phyloP scores from a whole-genome alignment of 2,888 invertebrate species.

The Mesochorus sp. region DNA sequence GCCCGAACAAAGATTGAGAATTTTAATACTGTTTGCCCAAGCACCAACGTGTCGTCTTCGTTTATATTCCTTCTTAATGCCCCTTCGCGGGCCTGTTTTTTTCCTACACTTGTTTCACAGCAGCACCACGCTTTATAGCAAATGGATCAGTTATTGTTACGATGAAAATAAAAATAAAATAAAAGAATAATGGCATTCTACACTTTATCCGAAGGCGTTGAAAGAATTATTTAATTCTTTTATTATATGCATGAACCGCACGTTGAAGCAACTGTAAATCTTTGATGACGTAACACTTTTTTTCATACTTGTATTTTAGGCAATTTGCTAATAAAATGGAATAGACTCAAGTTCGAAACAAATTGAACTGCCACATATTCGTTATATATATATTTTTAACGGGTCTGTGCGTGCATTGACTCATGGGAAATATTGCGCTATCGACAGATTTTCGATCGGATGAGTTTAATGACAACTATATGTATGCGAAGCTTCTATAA shows the following conservation, averaged over 20 bases:
- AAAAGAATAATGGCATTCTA: no score
- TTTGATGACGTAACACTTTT: no score
- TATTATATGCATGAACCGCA: no score
- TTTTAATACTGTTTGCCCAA: slow-evolving; percentile 74
- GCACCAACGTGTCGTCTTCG: slow-evolving; percentile 27
- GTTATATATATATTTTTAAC: neutral
- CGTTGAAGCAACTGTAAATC: no score
- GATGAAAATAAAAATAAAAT: neutral
- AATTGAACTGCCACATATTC: no score
- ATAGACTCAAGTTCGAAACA: no score
- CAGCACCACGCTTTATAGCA: neutral
- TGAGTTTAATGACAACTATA: neutral
- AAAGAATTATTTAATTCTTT: no score
- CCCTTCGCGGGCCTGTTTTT: slow-evolving; percentile 23
- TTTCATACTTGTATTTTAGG: no score
- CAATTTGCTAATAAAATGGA: no score
- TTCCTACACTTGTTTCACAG: neutral
- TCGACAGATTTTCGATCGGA: neutral
- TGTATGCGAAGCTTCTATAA: neutral
- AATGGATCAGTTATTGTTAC: neutral
- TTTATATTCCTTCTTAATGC: slow-evolving; percentile 38
- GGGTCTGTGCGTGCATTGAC: neutral
- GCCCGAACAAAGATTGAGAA: slow-evolving; percentile 76
- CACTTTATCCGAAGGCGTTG: no score
- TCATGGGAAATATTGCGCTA: neutral